A percentile compares a stretch with the other conserved stretches of the same genome.
phyloP scores from a whole-genome alignment of 1,140 invertebrate species.

The Araneus ventricosus region DNA sequence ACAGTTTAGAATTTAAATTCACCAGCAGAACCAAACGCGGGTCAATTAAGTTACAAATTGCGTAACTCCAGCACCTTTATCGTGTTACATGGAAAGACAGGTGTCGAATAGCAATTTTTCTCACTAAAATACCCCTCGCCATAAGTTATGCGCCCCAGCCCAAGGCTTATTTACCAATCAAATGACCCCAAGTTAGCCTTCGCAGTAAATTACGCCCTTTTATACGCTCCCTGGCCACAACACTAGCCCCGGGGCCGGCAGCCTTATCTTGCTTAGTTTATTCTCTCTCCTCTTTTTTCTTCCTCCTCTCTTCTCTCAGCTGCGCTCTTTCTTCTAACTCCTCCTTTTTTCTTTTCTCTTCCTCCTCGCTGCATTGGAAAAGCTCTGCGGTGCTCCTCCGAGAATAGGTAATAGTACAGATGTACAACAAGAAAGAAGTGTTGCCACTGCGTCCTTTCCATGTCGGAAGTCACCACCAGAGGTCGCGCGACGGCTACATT shows the following conservation, averaged over 20 bases:
- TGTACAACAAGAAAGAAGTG: constrained; percentile 40
- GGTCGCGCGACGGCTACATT: constrained; percentile 24
- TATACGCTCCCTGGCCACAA: constrained; percentile 68
- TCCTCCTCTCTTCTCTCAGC: neutral
- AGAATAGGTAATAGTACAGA: constrained; percentile 16
- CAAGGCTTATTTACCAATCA: constrained; percentile 67
- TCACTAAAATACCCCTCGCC: neutral
- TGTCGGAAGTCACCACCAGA: constrained; percentile 21
- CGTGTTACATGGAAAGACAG: too few species aligned
- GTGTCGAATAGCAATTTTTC: constrained; percentile 50
- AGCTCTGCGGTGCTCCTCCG: neutral
- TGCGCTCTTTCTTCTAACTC: neutral
- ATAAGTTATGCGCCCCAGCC: constrained; percentile 45
- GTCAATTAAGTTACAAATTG: too few species aligned
- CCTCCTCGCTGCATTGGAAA: neutral
- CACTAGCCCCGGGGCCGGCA: constrained; percentile 43
- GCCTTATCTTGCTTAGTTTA: constrained; percentile 68
- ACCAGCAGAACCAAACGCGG: too few species aligned
- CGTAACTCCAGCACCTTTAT: too few species aligned
- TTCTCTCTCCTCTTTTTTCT: constrained; percentile 44
- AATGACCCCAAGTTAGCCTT: constrained; percentile 73
- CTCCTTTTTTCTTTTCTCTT: neutral
- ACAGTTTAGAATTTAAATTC: too few species aligned
- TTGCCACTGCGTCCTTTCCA: constrained; percentile 1
- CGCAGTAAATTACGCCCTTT: constrained; percentile 71